Conservation (phyloP, 2,888 invertebrate genomes). For the Zygaena filipendulae region DNA sequence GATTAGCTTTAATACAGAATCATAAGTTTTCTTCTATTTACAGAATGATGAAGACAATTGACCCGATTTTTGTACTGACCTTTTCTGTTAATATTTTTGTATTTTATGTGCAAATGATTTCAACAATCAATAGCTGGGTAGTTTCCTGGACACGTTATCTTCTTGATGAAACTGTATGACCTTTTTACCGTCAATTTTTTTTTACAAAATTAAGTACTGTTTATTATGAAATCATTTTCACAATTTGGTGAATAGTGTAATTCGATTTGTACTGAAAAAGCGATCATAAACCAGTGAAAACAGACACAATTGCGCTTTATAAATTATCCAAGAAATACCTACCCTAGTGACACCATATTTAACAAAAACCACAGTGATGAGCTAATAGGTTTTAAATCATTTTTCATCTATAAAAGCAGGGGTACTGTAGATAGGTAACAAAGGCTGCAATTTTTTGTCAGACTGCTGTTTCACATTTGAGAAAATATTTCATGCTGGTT, state of each 20-base stretch:
- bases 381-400: no score
- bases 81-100: slow-evolving; percentile 29
- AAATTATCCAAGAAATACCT: no score
- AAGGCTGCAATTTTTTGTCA: no score
- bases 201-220: slow-evolving; percentile 23
- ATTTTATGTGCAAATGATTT: slow-evolving; percentile 35
- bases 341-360: no score
- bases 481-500: no score
- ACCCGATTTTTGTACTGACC: slow-evolving; percentile 61
- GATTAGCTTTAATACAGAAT: slow-evolving; percentile 63
- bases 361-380: no score
- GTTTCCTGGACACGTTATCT: neutral
- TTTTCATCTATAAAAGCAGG: slow-evolving; percentile 32
- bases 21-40: slow-evolving; percentile 40
- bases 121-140: slow-evolving; percentile 15
- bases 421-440: no score
- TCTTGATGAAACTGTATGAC: neutral
- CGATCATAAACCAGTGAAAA: slow-evolving; percentile 58
- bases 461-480: no score
- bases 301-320: slow-evolving; percentile 27
- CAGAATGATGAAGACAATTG: slow-evolving; percentile 47
- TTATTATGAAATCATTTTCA: slow-evolving; percentile 43
- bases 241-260: slow-evolving; percentile 47
- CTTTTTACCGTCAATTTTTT: slow-evolving; percentile 19
- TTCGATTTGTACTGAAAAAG: slow-evolving; percentile 51